Evolutionary conservation across 2,113 vertebrate species (phyloP), one percentile per base, ranked within the genome.

Genomic region (Anoura caudifer): DNA sequence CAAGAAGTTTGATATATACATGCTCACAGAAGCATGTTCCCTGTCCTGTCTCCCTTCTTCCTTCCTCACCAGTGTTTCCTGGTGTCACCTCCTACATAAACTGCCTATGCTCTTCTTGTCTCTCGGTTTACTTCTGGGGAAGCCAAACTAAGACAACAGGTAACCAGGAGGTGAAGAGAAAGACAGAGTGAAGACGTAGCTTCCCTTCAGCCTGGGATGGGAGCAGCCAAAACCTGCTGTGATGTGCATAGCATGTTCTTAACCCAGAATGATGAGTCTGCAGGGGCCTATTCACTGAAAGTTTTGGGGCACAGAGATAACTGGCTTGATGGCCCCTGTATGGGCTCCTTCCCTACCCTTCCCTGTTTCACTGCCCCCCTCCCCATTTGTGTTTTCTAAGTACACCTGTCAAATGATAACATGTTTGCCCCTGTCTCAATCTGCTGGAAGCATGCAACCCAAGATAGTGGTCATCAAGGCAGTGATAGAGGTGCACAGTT

Each of bases 311-410:
- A 9, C 5, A 3, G 9, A 8, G 2, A 7, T 54, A 19, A 54
- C 73, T 31, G 9, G 6, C 41, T 38, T 36, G 26, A 56, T 15
- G 15, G 1, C 28, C 9, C 3, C 31, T 9, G 7, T 10, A 31
- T 24, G 50, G 28, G 31, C 33, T 76, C 19, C 6, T 82, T 65
- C 20, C 70, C 61, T 79, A 52, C 28, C 56, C 65, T 77, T 41
- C 20, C 36, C 2, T 41, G 4, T 56, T 31, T 43, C 26, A 54
- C 6, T 1, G 0, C 9, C 17, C 17, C 7, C 17, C 24, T 28
- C 3, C 3, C 8, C n/a, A 0, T 16, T 54, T 7, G 14, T 33
- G 4, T 38, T 52, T 45, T 67, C 75, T 28, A 43, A 8, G 20
- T 13, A 45, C 11, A 14, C 41, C 26, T 85, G 43, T 36, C 43